Conservation (phyloP, 2,797 vertebrate species). For the Coilia nasus region DNA sequence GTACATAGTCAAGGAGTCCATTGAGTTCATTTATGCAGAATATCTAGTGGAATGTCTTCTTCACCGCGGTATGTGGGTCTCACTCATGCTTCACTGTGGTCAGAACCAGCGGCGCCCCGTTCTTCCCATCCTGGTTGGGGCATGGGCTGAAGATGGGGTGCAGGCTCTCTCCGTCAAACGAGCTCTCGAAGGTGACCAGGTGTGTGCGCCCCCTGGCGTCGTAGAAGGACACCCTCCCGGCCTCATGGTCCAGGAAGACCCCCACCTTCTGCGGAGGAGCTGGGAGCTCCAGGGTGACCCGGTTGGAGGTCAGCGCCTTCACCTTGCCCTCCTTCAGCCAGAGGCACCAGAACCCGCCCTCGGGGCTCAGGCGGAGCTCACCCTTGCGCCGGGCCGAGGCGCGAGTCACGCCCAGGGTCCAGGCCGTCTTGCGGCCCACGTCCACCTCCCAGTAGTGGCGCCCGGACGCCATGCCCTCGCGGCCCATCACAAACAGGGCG, state of each 20-base stretch:
- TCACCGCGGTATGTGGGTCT: constrained; percentile 23
- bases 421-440: constrained; percentile 71
- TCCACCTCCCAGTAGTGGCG: constrained; percentile 87
- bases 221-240: constrained; percentile 77
- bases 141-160: constrained; percentile 81
- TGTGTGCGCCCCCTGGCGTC: constrained; percentile 70
- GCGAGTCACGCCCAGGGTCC: constrained; percentile 79
- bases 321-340: constrained; percentile 77
- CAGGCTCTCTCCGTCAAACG: constrained; percentile 67
- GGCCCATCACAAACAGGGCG: constrained; percentile 77
- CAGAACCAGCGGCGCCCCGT: constrained; percentile 63
- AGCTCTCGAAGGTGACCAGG: constrained; percentile 74
- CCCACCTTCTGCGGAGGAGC: constrained; percentile 67
- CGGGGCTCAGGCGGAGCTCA: constrained; percentile 75
- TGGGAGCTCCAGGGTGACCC: constrained; percentile 61
- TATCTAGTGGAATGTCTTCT: not conserved
- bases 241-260: constrained; percentile 77
- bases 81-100: constrained; percentile 69
- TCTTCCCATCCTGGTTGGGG: constrained; percentile 72
- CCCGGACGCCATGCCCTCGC: constrained; percentile 70
- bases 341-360: constrained; percentile 77
- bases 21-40: constrained; percentile 36
- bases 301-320: constrained; percentile 65
- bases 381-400: constrained; percentile 74
- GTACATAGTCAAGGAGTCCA: not conserved